phyloP scores from a whole-genome alignment of 2,797 vertebrate genomes.

The Podarcis siculus region DNA sequence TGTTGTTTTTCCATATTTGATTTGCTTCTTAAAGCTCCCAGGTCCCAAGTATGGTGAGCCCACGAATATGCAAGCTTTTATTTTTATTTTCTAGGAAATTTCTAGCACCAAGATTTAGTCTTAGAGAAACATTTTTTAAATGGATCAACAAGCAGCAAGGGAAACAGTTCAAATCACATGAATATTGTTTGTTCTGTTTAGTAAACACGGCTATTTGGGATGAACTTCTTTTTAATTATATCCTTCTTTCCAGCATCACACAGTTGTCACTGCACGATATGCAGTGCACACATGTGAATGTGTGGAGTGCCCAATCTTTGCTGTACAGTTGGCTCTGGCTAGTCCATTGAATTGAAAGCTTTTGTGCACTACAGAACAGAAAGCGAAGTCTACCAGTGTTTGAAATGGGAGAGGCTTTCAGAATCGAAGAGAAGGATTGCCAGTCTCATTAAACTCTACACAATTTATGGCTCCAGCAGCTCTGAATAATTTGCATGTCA shows the following conservation, averaged over 20 bases:
- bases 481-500: slow-evolving; percentile 70
- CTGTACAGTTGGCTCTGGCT: background rate
- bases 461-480: slow-evolving; percentile 65
- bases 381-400: slow-evolving; percentile 33
- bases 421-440: slow-evolving; percentile 65
- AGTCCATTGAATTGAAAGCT: slow-evolving; percentile 46
- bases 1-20: background rate
- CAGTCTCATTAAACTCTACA: slow-evolving; percentile 59
- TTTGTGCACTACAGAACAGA: slow-evolving; percentile 31
- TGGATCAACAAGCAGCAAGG: too few relatives aligned
- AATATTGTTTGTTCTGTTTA: background rate
- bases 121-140: background rate
- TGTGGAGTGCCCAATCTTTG: background rate
- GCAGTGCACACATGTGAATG: background rate
- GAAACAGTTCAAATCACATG: background rate
- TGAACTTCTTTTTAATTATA: background rate
- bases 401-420: slow-evolving; percentile 60
- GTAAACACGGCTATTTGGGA: background rate
- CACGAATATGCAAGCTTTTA: background rate
- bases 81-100: background rate
- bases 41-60: background rate
- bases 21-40: background rate
- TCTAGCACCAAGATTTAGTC: background rate
- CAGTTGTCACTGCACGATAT: background rate
- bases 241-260: background rate